Base-by-base conservation (phyloP, 1,140 invertebrate genomes). In the Thaumatotibia leucotreta region DNA sequence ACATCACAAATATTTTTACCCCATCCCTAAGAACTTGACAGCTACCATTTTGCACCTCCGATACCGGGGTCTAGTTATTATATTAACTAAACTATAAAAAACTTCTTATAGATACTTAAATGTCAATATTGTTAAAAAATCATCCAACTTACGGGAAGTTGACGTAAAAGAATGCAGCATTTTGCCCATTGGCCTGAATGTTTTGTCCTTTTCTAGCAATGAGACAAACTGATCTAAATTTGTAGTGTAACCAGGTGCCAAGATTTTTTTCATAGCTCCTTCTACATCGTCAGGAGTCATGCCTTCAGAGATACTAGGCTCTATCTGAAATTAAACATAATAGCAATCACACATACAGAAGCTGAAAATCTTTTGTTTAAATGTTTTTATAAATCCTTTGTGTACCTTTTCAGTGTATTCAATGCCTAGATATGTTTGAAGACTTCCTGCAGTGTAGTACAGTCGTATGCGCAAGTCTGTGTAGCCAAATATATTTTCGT, bases 401-500 rank as follows among this genome's bases (percentile, higher is more conserved):
- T n/a, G n/a, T n/a, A 91, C 91, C 84, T 91, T 92, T 58, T 91
- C 84, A 45, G 86, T 74, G 66, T 91, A 92, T 58, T 77, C 79
- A 61, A 92, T 88, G 62, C 88, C 89, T 61, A 92, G 78, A 70
- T 91, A 92, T 54, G 91, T 91, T 69, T 89, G 88, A 49, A 98
- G 91, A 64, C 94, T 95, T 27, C 95, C 96, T 58, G 97, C 97
- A 70, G 94, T 95, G 83, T 97, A 98, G 79, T 95, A 96, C 9
- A 99, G 84, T 58, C 95, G 93, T 4, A 99, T 94, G 67, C 93
- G 92, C 22, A 98, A 89, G 79, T 97, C 95, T 83, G 95, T 94
- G 81, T 98, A 99, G 14, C 98, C 98, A 93, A 98, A 98, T 83
- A 99, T 98, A 67, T 94, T 96, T 91, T 99, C 98, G 75, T 95